Conservation (phyloP, 2,113 vertebrate genomes). For the Canis aureus region DNA sequence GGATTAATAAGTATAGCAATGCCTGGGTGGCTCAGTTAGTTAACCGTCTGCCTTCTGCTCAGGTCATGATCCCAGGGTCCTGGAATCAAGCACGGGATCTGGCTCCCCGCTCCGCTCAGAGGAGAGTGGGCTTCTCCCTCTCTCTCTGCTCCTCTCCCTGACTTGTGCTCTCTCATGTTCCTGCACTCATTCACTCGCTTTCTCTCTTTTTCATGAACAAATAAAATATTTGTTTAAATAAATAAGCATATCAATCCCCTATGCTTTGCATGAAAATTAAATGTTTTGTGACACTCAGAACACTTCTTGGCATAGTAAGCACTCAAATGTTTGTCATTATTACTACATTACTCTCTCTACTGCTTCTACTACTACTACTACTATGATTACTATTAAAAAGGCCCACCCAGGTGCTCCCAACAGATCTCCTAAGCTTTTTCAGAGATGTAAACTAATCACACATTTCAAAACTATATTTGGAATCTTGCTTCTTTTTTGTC, state of each 20-base stretch:
- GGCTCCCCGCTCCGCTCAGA: too few species aligned
- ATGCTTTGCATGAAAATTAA: background rate
- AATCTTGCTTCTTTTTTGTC: background rate
- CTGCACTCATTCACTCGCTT: background rate
- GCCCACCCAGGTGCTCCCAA: background rate
- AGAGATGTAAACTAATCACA: background rate
- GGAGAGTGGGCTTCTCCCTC: too few species aligned
- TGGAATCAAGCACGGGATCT: background rate
- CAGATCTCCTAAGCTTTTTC: background rate
- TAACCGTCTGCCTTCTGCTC: background rate
- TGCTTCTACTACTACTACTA: background rate
- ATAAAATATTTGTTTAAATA: background rate
- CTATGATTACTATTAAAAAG: background rate
- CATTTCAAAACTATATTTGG: background rate
- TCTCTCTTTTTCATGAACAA: background rate
- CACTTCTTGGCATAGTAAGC: background rate
- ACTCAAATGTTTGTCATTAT: background rate
- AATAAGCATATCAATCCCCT: background rate
- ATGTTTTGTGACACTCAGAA: background rate
- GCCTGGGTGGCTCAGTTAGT: background rate
- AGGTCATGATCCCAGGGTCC: background rate
- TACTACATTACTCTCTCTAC: background rate
- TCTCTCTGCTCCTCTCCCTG: background rate
- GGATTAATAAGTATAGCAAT: background rate
- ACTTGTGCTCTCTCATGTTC: background rate